A percentile compares a stretch with the other conserved stretches of the same genome.
Conservation (phyloP, 2,113 vertebrate genomes). For the Rutilus rutilus region DNA sequence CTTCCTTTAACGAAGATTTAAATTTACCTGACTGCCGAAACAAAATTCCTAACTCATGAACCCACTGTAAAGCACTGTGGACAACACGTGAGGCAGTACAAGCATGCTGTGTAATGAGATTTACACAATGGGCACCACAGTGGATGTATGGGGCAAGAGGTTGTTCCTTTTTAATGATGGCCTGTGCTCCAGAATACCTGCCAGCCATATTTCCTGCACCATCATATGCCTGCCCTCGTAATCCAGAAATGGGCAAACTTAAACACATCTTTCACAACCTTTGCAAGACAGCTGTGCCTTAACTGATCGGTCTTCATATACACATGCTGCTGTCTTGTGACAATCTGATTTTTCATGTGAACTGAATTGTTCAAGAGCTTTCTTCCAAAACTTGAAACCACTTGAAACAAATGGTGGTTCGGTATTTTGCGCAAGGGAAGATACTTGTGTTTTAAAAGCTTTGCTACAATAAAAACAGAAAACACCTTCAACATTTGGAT, state of each 20-base stretch:
- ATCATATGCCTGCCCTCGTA: background rate
- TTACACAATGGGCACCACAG: background rate
- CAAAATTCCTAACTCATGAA: too few species aligned
- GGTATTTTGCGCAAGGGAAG: too few species aligned
- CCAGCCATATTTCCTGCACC: background rate
- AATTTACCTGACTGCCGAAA: background rate
- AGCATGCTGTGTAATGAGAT: background rate
- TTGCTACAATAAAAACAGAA: too few species aligned
- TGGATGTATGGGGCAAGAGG: constrained; percentile 5
- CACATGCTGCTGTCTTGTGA: too few species aligned
- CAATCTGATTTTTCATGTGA: too few species aligned
- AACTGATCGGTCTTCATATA: too few species aligned
- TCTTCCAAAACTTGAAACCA: too few species aligned
- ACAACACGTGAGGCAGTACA: background rate
- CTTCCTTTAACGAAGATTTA: background rate
- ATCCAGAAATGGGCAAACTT: background rate
- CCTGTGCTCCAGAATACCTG: background rate
- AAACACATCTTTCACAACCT: background rate
- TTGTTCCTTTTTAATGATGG: background rate
- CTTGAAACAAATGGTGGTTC: too few species aligned
- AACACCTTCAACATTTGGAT: too few species aligned
- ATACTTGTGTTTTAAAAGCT: too few species aligned
- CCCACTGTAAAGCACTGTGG: background rate
- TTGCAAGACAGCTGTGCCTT: background rate
- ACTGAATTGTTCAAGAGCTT: background rate